Evolutionary conservation across 2,113 vertebrate species (phyloP), one percentile per base, ranked within the genome.

Genomic region (Halcyon senegalensis): DNA sequence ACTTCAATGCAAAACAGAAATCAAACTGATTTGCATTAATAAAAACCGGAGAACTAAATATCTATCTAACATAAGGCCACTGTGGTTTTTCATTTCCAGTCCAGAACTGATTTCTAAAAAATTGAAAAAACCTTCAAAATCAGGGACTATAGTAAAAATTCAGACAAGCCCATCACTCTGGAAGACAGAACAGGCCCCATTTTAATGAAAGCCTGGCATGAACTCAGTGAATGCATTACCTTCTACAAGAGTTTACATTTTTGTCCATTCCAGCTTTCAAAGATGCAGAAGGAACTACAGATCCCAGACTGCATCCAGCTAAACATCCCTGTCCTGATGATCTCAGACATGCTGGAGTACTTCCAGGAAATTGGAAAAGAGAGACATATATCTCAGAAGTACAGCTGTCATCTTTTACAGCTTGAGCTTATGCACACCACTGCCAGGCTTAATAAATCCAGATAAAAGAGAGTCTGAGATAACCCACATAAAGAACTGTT

Each of bases 401-500:
- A 62, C 27, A 58, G 64, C 84, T 53, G 39, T 78, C 56, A 66
- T 46, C 62, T 79, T 94, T 87, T 82, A 73, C 66, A 87, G 35
- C 21, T 79, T 79, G 55, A 33, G 48, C 41, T 92, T 76, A 62
- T 37, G 76, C 58, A 82, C 80, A 79, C 12, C 51, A 31, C 59
- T 70, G 73, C 73, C 66, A 94, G 89, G 79, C 15, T 19, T 62
- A 30, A 96, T 89, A 93, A 96, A 96, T 92, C 66, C 58, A 76
- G 80, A 82, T 53, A 87, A 90, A 96, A 80, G 50, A 91, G 81
- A 69, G 73, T 35, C 53, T 66, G 48, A 37, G 67, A 82, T 79
- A 94, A 72, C 28, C 48, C 76, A 90, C 58, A 87, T 79, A 85
- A 94, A 73, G 73, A 50, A 69, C 69, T 37, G 44, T 21, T 96